Evolutionary conservation across 2,888 invertebrate genomes (phyloP), one percentile per base, ranked within the genome.

Genomic region (Steromphala cineraria): DNA sequence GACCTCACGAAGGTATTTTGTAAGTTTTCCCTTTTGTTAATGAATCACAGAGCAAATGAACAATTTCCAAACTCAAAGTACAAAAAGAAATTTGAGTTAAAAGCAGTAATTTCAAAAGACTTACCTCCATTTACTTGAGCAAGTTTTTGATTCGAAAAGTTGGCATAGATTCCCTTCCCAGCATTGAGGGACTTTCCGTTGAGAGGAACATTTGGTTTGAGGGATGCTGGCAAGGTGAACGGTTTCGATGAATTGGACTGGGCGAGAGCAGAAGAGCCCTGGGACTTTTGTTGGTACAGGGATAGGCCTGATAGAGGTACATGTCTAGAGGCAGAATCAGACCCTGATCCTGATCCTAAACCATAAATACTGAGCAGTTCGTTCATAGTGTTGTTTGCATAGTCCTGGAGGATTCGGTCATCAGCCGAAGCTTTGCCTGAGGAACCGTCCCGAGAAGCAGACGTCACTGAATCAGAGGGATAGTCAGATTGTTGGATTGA

Each of bases 311-410:
- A n/a, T 1, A 76, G 55, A 36, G 76, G 76, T 53, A 76, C 55
- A 10, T 76, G 55, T 31, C 55, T 76, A 10, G 76, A n/a, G 28
- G 55, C 31, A 28, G 76, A 55, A 36, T 76, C 81, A 5, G 75
- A 10, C 0, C 62, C 89, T 95, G 95, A 91, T 92, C 96, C 96
- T 46, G 46, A 46, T 79, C 96, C 96, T 87, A 96, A 94, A 28
- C 96, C 96, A 92, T 96, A 96, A 89, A 96, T 96, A 40, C 96
- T 96, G 80, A 96, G 94, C 76, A 96, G 93, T 91, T 96, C 96
- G 87, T 96, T 95, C 96, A 96, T 96, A 13, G 96, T 96, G 88
- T 95, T 96, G 94, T 96, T 96, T 3, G 96, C 96, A 92, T 96
- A 96, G 90, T 96, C 96, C 89, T 96, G 95, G 93, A 96, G 94